These are phyloP conservation scores for Synergus gifuensis DNA, from an alignment of 2,888 invertebrate genomes.

Conservation along the genomic window DNA sequence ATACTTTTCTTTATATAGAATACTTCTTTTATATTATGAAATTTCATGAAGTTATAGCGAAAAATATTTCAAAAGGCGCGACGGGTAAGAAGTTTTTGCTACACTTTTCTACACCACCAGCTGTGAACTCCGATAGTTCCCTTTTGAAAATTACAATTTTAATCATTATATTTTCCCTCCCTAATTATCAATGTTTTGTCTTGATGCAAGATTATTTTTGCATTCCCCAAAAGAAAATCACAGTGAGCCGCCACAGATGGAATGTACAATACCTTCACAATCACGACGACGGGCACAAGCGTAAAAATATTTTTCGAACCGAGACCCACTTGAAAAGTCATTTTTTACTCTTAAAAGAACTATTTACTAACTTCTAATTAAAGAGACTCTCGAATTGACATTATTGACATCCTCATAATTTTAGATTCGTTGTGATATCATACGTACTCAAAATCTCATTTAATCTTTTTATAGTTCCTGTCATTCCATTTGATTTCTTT, in stretches of 20 bases:
- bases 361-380: not conserved
- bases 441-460: not conserved
- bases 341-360: not conserved
- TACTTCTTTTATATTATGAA: constrained; percentile 72
- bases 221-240: constrained; percentile 46
- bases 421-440: constrained; percentile 19
- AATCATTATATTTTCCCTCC: not conserved
- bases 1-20: constrained; percentile 48
- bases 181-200: not conserved
- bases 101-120: constrained; percentile 49
- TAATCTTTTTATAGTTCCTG: not conserved
- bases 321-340: constrained; percentile 14
- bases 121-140: constrained; percentile 44
- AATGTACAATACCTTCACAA: constrained; percentile 19
- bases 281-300: constrained; percentile 11
- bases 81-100: constrained; percentile 62
- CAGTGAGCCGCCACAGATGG: constrained; percentile 61
- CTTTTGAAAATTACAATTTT: constrained; percentile 16
- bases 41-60: constrained; percentile 76
- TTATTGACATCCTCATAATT: not conserved
- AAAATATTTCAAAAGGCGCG: constrained; percentile 69
- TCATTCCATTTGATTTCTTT: not conserved
- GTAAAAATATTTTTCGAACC: constrained; percentile 5
- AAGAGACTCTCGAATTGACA: not conserved
- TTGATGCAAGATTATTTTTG: constrained; percentile 28